Evolutionary conservation across 2,113 vertebrate species (phyloP), one percentile per base, ranked within the genome.

Genomic region (Onychorhynchus coronatus): DNA sequence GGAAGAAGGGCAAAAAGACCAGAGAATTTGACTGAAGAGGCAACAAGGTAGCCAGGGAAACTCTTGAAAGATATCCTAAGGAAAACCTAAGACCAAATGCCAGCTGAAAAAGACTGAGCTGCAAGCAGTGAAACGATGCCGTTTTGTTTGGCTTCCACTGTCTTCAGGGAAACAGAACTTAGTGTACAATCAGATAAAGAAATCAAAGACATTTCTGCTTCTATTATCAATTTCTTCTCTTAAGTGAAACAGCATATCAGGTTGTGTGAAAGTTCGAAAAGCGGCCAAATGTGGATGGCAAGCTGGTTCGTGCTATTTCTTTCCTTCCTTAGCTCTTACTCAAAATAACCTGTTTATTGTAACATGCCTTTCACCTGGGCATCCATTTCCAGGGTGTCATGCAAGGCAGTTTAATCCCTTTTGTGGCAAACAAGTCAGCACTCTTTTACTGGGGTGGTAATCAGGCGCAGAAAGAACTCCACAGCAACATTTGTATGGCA

Each of bases 401-500:
- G 44, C 5, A 19, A 91, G 68, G 82, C 46, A 61, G 20, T 37
- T 95, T 81, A 91, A 85, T 94, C 85, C 47, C 42, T 86, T 62
- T 79, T 73, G 73, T 30, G 50, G 63, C 84, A 74, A 91, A 85
- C 23, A 92, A 95, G 61, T 65, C 70, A 76, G 44, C 1, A 3
- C 19, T 72, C 28, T 93, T 88, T 92, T 95, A 85, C 91, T 78
- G 30, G 53, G 24, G 91, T 76, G 66, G 76, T 66, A 96, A 94
- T 95, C 93, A 93, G 87, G 80, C 2, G 3, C 63, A 68, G 80
- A 94, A 95, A 89, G 65, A 72, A 76, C 67, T 77, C 85, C 63
- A 71, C 91, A 89, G 58, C 2, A 17, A 73, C 55, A 70, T 70
- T 94, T 83, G 22, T 37, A 79, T 7, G 8, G 55, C 65, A 77